Evolutionary conservation across 2,113 vertebrate species (phyloP).

Genomic region (Ranitomeya imitator): DNA sequence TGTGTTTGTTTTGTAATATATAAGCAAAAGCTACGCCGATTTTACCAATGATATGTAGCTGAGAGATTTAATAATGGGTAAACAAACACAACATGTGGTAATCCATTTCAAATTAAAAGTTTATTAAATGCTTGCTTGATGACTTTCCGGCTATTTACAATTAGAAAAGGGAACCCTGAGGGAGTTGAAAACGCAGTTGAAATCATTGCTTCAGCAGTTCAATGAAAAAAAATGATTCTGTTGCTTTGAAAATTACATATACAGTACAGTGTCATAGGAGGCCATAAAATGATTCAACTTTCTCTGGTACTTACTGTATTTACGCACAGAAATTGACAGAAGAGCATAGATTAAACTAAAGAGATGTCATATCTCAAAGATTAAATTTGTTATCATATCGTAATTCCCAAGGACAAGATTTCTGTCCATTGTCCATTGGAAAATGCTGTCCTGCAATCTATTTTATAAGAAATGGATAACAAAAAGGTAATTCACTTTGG

Average conservation of each 20-base stretch:
- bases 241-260: slow-evolving; percentile 62
- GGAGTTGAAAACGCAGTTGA: slow-evolving; percentile 66
- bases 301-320: not conserved
- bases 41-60: slow-evolving; percentile 76
- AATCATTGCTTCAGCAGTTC: slow-evolving; percentile 67
- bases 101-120: slow-evolving; percentile 87
- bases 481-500: too few species aligned
- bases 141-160: slow-evolving; percentile 80
- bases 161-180: slow-evolving; percentile 75
- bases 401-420: too few species aligned
- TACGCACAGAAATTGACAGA: not conserved
- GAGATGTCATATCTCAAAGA: not conserved
- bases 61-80: slow-evolving; percentile 83
- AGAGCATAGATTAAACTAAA: not conserved
- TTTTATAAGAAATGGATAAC: too few species aligned
- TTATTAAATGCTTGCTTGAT: slow-evolving; percentile 82
- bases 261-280: slow-evolving; percentile 61
- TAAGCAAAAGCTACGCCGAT: slow-evolving; percentile 69
- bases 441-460: too few species aligned
- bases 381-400: too few species aligned
- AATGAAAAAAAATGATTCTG: slow-evolving; percentile 72
- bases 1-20: slow-evolving; percentile 77
- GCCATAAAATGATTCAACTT: not conserved
- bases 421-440: too few species aligned
- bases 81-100: slow-evolving; percentile 84